Evolutionary conservation across 2,797 vertebrate species (phyloP), one percentile per base, ranked within the genome.

Genomic region (Meda fulgida): DNA sequence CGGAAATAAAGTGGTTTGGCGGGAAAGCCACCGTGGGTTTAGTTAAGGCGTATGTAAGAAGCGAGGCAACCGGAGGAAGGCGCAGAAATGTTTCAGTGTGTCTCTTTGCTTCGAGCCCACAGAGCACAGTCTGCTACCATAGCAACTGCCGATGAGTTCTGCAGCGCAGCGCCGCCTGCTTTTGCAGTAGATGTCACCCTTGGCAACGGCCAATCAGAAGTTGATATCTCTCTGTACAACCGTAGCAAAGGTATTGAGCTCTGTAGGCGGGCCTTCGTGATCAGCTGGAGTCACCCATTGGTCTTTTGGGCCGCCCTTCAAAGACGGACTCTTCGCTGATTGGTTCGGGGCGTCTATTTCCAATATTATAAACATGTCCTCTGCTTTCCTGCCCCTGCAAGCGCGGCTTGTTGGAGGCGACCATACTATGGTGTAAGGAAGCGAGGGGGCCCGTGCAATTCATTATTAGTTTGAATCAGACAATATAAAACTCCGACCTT

Each of bases 361-460:
- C 93, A 95, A 94, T 95, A 94, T 94, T 95, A 95, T 96, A 95
- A 96, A 96, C 95, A 95, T 95, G 95, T 95, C 94, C 93, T 84
- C 93, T 86, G 91, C 92, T 92, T 80, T 91, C 92, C 90, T 90
- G 90, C 89, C 83, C 89, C 93, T 91, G 92, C 85, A 91, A 91
- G 91, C 93, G 89, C 88, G 91, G 92, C 92, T 93, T 90, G 84
- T 91, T 87, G 84, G 92, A 92, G 92, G 92, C 92, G 90, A 91
- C 83, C 87, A 79, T 79, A 85, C 63, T 73, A 77, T 85, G 85
- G 82, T 88, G 73, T 83, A 48, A 84, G 84, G 76, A 88, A 83
- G 84, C 89, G 85, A 85, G 81, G 83, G 82, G 87, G 75, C 87
- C 80, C 78, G 84, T 83, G 89, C 91, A 88, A 89, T 91, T 89